Evolutionary conservation across 1,140 invertebrate species (phyloP).

Genomic region (Centruroides sculpturatus): DNA sequence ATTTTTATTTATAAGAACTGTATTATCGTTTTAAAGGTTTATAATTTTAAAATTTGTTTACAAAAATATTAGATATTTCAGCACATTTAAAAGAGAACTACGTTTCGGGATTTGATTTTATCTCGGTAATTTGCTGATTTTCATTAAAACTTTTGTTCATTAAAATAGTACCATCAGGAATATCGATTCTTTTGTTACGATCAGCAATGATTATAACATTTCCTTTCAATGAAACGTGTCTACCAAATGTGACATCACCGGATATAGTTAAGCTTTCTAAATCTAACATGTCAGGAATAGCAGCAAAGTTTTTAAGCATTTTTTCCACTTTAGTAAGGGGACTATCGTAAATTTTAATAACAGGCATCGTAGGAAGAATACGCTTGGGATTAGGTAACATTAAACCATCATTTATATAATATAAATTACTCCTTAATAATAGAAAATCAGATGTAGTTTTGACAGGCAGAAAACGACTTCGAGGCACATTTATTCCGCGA

Average conservation of each 20-base stretch:
- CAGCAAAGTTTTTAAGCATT: slow-evolving; percentile 79
- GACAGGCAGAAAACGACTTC: slow-evolving; percentile 92
- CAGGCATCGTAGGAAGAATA: slow-evolving; percentile 89
- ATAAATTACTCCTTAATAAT: slow-evolving; percentile 96
- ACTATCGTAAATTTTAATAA: slow-evolving; percentile 90
- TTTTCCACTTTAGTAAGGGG: slow-evolving; percentile 83
- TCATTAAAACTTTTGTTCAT: slow-evolving; percentile 99
- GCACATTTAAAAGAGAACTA: too few relatives aligned
- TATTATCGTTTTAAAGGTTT: too few relatives aligned
- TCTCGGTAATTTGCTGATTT: slow-evolving; percentile 67
- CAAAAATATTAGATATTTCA: too few relatives aligned
- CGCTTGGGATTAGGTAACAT: slow-evolving; percentile 80
- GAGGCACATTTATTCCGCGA: slow-evolving; percentile 81
- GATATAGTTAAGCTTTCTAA: slow-evolving; percentile 97
- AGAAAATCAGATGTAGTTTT: slow-evolving; percentile 97
- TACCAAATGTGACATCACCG: slow-evolving; percentile 96
- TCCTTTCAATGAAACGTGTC: slow-evolving; percentile 84
- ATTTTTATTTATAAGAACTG: too few relatives aligned
- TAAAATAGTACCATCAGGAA: slow-evolving; percentile 82
- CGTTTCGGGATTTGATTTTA: too few relatives aligned
- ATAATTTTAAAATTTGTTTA: too few relatives aligned
- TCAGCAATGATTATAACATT: slow-evolving; percentile 99
- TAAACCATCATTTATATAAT: slow-evolving; percentile 74
- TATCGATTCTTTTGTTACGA: slow-evolving; percentile 96
- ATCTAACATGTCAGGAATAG: slow-evolving; percentile 92